phyloP scores from a whole-genome alignment of 2,888 invertebrate species.

The Lypha dubia region DNA sequence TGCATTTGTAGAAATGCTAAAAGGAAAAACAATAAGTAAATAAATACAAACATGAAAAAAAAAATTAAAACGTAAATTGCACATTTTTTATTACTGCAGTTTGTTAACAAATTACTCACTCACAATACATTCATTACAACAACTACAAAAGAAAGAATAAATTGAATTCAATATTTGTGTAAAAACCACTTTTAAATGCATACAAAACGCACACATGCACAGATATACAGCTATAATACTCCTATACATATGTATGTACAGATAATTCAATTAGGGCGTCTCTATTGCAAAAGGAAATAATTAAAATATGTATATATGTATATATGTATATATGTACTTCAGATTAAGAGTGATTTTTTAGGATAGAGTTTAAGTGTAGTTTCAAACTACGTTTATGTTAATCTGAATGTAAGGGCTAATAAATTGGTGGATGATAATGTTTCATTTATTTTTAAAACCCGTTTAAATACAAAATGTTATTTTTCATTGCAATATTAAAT shows the following conservation, averaged over 20 bases:
- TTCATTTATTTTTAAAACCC: too few relatives aligned
- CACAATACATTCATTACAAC: constrained; percentile 9
- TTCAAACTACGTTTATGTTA: too few relatives aligned
- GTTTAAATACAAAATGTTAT: too few relatives aligned
- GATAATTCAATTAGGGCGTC: not conserved
- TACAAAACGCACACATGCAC: not conserved
- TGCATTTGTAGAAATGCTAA: not conserved
- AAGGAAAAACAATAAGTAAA: not conserved
- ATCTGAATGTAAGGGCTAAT: too few relatives aligned
- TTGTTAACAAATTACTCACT: constrained; percentile 43
- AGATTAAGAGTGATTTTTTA: too few relatives aligned
- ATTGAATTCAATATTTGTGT: constrained; percentile 36
- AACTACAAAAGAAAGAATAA: constrained; percentile 1
- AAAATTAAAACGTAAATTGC: constrained; percentile 54
- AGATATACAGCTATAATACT: not conserved
- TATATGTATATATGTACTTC: too few relatives aligned
- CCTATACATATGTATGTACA: too few relatives aligned
- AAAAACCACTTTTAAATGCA: not conserved
- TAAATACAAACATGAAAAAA: constrained; percentile 19
- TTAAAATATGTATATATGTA: too few relatives aligned
- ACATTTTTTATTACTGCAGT: constrained; percentile 13
- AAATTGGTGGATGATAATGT: too few relatives aligned
- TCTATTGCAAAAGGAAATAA: not conserved
- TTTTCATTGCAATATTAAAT: too few relatives aligned
- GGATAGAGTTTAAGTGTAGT: too few relatives aligned